phyloP scores from a whole-genome alignment of 2,888 invertebrate genomes.

The Antheraea assamensis region DNA sequence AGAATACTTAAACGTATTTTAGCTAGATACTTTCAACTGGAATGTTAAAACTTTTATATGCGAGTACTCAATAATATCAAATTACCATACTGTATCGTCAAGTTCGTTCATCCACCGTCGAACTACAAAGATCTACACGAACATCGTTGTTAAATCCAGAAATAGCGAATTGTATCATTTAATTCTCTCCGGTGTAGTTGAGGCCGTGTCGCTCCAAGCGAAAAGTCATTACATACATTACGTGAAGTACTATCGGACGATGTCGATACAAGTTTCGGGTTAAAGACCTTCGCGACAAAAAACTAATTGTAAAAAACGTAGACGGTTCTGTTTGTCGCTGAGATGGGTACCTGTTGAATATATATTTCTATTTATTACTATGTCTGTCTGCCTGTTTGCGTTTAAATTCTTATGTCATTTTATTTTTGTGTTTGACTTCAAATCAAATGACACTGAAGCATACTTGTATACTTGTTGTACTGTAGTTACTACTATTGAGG shows the following conservation, averaged over 20 bases:
- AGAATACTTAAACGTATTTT: too few species aligned
- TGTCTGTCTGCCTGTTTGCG: neutral
- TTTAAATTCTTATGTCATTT: neutral
- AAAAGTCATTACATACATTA: constrained; percentile 14
- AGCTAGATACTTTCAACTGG: too few species aligned
- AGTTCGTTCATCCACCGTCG: too few species aligned
- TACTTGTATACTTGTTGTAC: too few species aligned
- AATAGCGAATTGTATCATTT: neutral
- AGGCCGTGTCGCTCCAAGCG: neutral
- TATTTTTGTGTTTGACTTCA: neutral
- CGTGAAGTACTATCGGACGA: constrained; percentile 2
- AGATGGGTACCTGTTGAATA: neutral
- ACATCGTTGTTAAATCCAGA: neutral
- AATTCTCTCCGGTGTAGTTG: neutral
- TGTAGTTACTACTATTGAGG: too few species aligned
- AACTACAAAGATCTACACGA: too few species aligned
- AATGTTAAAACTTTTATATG: too few species aligned
- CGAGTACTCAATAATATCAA: too few species aligned
- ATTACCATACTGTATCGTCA: too few species aligned
- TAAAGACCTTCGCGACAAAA: constrained; percentile 20
- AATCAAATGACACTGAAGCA: too few species aligned
- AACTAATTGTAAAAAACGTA: constrained; percentile 2
- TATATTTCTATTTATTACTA: neutral
- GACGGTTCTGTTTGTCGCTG: neutral
- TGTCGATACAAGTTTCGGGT: constrained; percentile 14